Percentiles rank a stretch among this genome's conserved stretches.
phyloP scores from a whole-genome alignment of 2,113 vertebrate genomes.

The Herpailurus yagouaroundi region DNA sequence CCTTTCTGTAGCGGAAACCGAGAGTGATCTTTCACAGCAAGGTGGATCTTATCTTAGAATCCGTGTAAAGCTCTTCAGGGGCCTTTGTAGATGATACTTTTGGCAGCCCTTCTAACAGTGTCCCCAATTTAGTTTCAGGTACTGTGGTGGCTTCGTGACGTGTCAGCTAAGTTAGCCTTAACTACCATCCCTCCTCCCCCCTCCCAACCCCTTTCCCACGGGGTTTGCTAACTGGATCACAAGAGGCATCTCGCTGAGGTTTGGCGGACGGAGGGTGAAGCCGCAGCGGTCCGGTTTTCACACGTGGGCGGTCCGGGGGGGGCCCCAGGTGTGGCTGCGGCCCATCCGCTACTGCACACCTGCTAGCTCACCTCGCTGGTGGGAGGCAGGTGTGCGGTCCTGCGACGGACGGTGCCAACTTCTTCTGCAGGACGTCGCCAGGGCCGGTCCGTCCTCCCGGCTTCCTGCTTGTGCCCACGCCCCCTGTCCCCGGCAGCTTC shows the following conservation, averaged over 20 bases:
- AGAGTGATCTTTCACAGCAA: neutral
- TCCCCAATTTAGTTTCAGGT: neutral
- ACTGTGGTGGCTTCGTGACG: neutral
- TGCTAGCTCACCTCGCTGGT: neutral
- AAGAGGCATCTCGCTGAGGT: neutral
- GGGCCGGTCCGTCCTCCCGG: rapidly evolving
- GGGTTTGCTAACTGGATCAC: neutral
- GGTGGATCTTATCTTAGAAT: no score
- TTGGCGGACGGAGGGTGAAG: rapidly evolving
- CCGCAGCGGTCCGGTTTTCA: rapidly evolving
- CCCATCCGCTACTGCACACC: neutral
- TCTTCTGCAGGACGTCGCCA: neutral
- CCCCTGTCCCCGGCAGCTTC: neutral
- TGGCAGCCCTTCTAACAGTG: neutral
- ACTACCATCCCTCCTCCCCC: neutral
- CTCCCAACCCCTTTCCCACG: neutral
- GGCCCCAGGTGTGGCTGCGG: neutral
- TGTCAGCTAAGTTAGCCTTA: neutral
- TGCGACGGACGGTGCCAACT: rapidly evolving
- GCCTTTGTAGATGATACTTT: rapidly evolving
- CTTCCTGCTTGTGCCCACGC: rapidly evolving
- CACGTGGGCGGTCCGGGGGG: neutral
- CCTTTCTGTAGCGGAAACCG: neutral
- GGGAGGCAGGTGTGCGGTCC: no score
- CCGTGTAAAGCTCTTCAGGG: neutral